Base-by-base conservation (phyloP, 2,888 invertebrate genomes). In the Sisyra nigra region DNA sequence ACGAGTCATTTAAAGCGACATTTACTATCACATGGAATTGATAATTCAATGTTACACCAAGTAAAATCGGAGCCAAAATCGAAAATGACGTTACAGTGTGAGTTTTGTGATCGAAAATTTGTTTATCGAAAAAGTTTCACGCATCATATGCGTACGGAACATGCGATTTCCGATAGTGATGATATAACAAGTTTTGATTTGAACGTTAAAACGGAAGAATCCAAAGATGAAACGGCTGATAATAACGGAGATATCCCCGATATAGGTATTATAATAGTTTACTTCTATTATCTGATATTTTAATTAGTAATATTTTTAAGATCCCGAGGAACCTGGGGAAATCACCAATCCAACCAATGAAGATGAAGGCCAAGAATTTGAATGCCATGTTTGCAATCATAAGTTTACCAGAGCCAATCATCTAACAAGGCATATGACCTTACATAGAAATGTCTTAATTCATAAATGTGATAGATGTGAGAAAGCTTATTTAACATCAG, bases 81-180 rank as follows among this genome's bases (percentile, higher is more conserved):
- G 5, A 44, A 33, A 41, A 15, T 32, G 38, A 39, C 17, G 19
- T 60, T 63, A 57, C 59, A 61, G 50, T 64, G 64, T 50, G 63
- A 64, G 48, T 64, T 61, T 49, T 64, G 64, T 48, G 64, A 63
- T 51, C 54, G 63, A 39, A 61, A 61, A 50, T 64, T 64, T 49
- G 63, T 62, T 46, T 64, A 64, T 47, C 56, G 54, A 44, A 64
- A 63, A 49, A 63, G 63, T 48, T 64, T 60, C 45, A 51, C 54
- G 30, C 63, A 63, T 48, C 64, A 64, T 46, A 60, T 63, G 59
- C 57, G 58, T 46, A 53, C 54, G 1, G 64, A 64, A 49, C 64
- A 64, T 49, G 62, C 61, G 6, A 59, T 64, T 52, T 59, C 59
- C 1, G 61, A 54, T 40, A 53, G 48, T 34, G 53, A 61, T 9